Conservation (phyloP, 2,888 invertebrate species). For the Branchipolynoe longqiensis region DNA sequence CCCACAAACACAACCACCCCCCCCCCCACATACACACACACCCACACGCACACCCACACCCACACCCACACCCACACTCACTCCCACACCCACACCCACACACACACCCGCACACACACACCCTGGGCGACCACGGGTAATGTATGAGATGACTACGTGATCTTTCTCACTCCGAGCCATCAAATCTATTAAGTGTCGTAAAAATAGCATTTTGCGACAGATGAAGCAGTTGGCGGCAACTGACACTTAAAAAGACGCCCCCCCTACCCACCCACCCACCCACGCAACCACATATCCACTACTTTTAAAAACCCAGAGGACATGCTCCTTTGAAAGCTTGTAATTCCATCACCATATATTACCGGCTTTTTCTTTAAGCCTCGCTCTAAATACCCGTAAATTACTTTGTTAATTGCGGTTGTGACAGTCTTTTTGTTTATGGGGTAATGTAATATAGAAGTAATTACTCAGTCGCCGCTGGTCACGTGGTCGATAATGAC, state of each 20-base stretch:
- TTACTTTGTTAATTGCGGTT: conserved; percentile 57
- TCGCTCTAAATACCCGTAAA: conserved; percentile 46
- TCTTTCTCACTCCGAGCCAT: conserved; percentile 16
- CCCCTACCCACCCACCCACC: too few species aligned
- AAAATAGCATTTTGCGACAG: conserved; percentile 29
- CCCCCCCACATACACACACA: neutral
- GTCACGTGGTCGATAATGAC: conserved; percentile 11
- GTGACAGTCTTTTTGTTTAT: conserved; percentile 57
- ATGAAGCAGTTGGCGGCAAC: conserved; percentile 30
- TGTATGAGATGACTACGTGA: neutral
- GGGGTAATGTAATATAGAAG: conserved; percentile 47
- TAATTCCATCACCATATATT: conserved; percentile 54
- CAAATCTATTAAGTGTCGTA: conserved; percentile 39
- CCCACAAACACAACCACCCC: neutral
- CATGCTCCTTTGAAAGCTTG: conserved; percentile 27
- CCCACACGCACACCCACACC: neutral
- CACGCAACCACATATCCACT: too few species aligned
- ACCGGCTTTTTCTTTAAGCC: conserved; percentile 50
- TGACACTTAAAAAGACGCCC: conserved; percentile 14
- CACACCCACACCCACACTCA: neutral
- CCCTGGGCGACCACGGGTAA: conserved; percentile 21
- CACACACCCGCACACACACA: neutral
- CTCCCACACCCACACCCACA: neutral
- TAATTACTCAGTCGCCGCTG: conserved; percentile 52
- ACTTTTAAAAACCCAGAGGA: conserved; percentile 38